Conservation (phyloP, 1,140 invertebrate genomes). For the Formica selysi region DNA sequence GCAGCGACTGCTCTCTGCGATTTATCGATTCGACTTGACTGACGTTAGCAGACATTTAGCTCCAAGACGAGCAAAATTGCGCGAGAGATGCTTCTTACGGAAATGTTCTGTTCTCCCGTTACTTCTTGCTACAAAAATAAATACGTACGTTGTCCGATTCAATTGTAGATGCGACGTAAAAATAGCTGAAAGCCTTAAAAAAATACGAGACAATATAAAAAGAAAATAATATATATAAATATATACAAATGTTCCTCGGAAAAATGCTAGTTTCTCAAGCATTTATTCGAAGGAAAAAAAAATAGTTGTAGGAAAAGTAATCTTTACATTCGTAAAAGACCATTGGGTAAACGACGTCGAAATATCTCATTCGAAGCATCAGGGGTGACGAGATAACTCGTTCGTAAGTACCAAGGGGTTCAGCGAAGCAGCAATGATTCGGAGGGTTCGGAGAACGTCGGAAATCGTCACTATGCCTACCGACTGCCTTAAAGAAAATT, state of each 20-base stretch:
- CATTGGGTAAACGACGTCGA: background rate
- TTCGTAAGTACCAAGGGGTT: slow-evolving; percentile 17
- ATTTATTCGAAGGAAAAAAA: background rate
- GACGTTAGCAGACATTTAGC: slow-evolving; percentile 51
- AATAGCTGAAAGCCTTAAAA: background rate
- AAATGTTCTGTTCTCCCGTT: slow-evolving; percentile 23
- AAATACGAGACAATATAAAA: background rate
- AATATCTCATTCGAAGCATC: slow-evolving; percentile 7
- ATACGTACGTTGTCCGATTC: slow-evolving; percentile 15
- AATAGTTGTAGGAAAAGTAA: background rate
- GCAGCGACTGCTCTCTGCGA: slow-evolving; percentile 34
- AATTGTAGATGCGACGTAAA: slow-evolving; percentile 25
- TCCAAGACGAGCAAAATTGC: slow-evolving; percentile 46
- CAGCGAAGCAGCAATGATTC: slow-evolving; percentile 24
- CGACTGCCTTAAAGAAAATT: background rate
- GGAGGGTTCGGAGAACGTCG: background rate
- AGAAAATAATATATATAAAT: background rate
- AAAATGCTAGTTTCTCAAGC: background rate
- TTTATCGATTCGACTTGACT: slow-evolving; percentile 40
- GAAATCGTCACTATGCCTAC: slow-evolving; percentile 22
- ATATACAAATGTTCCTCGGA: background rate
- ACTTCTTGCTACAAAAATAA: slow-evolving; percentile 26
- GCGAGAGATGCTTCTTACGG: slow-evolving; percentile 50
- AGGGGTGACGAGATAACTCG: slow-evolving; percentile 4
- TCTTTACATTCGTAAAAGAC: background rate